Base-by-base conservation (phyloP, 2,888 invertebrate species). In the Miltochrista miniata region DNA sequence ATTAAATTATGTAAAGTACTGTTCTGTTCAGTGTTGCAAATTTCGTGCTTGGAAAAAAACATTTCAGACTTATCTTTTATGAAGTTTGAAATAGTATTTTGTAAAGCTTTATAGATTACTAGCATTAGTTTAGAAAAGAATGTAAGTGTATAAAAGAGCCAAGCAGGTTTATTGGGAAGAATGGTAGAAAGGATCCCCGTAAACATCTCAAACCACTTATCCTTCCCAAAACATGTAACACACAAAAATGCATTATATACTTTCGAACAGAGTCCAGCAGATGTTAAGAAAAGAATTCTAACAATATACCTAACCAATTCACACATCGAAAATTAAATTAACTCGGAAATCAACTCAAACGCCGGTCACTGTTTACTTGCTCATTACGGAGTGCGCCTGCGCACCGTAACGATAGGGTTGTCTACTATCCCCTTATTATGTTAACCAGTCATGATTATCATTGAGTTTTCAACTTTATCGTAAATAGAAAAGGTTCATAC, bases 371-470 rank as follows among this genome's bases (percentile, higher is more conserved):
- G 78, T 84, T 85, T 87, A 82, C 68, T 73, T 81, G 79, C 74
- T 81, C 83, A 87, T 87, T 87, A 86, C 76, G 72, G 70, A 51
- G 57, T 74, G 83, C 79, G 81, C 78, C 59, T 72, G 83, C 72
- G 72, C 80, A 79, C 79, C 89, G 84, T 81, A 74, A 89, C 89
- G 78, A 81, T 80, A 83, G 85, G 88, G 87, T 83, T 86, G 67
- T 70, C 71, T 73, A 77, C 71, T 24, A 24, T 24, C 18, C 76
- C 80, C 76, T 73, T 65, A 61, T 54, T 56, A 65, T 56, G 42
- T 55, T 48, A 39, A 57, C 50, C 14, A 10, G 0, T 1, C 7
- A n/a, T n/a, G n/a, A n/a, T 0, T 4, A 13, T 8, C 14, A 45
- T n/a, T 46, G 0, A 0, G 54, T 11, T 52, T 45, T 43, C 0